Evolutionary conservation across 2,113 vertebrate genomes (phyloP).

Genomic region (Talpa occidentalis): DNA sequence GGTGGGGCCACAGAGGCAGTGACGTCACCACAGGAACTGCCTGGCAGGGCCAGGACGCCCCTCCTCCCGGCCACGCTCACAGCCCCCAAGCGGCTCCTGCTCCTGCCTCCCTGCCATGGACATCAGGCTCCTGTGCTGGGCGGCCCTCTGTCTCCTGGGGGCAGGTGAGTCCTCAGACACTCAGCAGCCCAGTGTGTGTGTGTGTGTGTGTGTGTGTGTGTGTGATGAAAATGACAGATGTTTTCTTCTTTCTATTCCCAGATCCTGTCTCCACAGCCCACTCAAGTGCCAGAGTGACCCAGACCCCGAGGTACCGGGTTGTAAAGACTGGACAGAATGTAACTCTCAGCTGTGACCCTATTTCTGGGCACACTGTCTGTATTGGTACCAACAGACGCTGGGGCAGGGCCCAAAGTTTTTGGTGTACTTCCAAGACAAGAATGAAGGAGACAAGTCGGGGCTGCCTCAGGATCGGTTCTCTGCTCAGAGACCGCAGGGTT

Average conservation of each 20-base stretch:
- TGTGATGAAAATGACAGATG: fast-evolving
- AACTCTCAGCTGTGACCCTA: not conserved
- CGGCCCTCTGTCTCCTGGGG: not conserved
- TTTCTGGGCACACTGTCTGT: not conserved
- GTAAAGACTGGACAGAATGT: not conserved
- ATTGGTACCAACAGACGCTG: not conserved
- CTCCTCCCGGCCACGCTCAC: not conserved
- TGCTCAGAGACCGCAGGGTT: too few species aligned
- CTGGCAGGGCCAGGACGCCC: fast-evolving
- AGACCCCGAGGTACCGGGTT: not conserved
- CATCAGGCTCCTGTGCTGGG: not conserved
- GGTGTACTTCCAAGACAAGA: too few species aligned
- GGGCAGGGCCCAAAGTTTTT: not conserved
- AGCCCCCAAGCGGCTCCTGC: not conserved
- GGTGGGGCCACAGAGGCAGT: not conserved
- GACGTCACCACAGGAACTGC: not conserved
- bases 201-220: not conserved
- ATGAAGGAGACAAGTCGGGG: too few species aligned
- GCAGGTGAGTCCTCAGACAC: not conserved
- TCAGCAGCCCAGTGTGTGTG: too few species aligned
- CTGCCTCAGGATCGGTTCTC: too few species aligned
- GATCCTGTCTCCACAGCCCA: not conserved
- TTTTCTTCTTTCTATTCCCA: not conserved
- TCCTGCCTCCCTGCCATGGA: not conserved
- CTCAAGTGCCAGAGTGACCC: not conserved